These are phyloP conservation scores for Galeruca laticollis DNA, from an alignment of 2,888 invertebrate species.

Conservation along the genomic window DNA sequence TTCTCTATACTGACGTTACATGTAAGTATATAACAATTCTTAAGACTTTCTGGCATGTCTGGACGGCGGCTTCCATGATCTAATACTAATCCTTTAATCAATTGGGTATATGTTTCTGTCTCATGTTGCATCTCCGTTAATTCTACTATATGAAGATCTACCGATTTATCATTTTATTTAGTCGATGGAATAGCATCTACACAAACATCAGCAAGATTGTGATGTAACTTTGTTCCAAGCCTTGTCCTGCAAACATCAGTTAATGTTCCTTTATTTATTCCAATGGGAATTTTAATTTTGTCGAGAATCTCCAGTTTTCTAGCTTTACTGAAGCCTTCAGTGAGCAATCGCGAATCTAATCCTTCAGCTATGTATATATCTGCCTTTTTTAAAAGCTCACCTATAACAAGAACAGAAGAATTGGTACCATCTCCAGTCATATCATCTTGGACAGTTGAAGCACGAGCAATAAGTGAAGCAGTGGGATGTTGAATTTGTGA, in stretches of 20 bases:
- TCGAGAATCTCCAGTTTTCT: conserved; percentile 88
- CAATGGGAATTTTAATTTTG: conserved; percentile 83
- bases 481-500: conserved; percentile 99
- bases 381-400: conserved; percentile 97
- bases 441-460: conserved; percentile 99
- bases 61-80: conserved; percentile 99
- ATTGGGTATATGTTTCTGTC: conserved; percentile 82
- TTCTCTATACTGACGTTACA: conserved; percentile 99
- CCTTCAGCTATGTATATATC: conserved; percentile 95
- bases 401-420: conserved; percentile 96
- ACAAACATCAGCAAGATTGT: conserved; percentile 86
- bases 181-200: conserved; percentile 94
- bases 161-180: conserved; percentile 71
- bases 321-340: conserved; percentile 96
- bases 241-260: conserved; percentile 91
- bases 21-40: conserved; percentile 94
- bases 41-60: conserved; percentile 95
- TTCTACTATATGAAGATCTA: conserved; percentile 98
- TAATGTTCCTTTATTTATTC: conserved; percentile 77
- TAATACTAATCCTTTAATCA: conserved; percentile 90
- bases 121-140: conserved; percentile 99
- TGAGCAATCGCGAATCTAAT: conserved; percentile 87
- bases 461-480: conserved; percentile 96
- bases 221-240: conserved; percentile 89
- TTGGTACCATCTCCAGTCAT: conserved; percentile 99